Conservation (phyloP, 2,888 invertebrate genomes). For the Lamellibrachia columna region DNA sequence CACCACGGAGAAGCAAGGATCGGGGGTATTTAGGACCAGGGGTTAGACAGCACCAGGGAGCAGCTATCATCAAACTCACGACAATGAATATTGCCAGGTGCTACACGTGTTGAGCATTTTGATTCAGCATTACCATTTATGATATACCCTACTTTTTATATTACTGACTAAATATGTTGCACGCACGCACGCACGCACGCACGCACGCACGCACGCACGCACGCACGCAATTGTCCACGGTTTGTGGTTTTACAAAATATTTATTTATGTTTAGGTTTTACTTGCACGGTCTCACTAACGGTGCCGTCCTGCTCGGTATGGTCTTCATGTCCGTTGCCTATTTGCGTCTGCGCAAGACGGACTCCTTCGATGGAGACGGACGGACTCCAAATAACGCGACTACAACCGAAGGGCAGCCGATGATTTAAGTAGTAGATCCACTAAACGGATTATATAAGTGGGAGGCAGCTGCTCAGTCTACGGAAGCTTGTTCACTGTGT, state of each 20-base stretch:
- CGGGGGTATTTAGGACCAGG: too few species aligned
- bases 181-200: background rate
- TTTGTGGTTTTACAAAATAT: too few species aligned
- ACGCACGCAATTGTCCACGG: background rate
- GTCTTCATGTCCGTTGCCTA: constrained; percentile 4
- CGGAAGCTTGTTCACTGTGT: background rate
- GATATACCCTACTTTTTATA: too few species aligned
- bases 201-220: background rate
- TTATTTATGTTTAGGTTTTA: background rate
- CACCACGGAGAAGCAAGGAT: too few species aligned
- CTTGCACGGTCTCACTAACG: background rate
- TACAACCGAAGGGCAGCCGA: background rate
- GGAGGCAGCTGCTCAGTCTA: background rate
- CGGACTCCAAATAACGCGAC: background rate
- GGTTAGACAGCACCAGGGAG: too few species aligned
- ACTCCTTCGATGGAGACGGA: background rate
- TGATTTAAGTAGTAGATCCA: background rate
- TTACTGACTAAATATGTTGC: too few species aligned
- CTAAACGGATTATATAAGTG: background rate
- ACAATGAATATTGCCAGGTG: too few species aligned
- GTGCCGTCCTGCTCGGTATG: background rate
- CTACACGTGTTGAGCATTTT: too few species aligned
- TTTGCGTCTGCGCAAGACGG: background rate
- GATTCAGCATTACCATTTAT: too few species aligned
- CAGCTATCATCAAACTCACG: too few species aligned